A percentile compares a stretch with the other conserved stretches of the same genome.
Conservation (phyloP, 1,140 invertebrate species). For the Drosophila asahinai region DNA sequence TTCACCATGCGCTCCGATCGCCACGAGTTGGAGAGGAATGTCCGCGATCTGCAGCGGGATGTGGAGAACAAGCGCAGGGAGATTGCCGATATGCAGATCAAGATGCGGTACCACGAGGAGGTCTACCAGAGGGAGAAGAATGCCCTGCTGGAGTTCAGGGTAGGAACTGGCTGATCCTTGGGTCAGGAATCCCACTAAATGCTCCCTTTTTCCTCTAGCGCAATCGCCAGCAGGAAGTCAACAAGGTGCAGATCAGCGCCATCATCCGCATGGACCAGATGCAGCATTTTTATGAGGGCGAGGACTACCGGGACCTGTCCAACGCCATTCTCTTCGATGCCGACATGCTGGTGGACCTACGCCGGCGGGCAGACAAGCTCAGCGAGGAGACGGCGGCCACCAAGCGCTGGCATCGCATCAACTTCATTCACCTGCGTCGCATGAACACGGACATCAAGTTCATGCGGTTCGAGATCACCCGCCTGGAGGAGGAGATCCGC, state of each 20-base stretch:
- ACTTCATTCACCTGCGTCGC: slow-evolving; percentile 86
- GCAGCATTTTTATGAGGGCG: slow-evolving; percentile 86
- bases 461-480: slow-evolving; percentile 86
- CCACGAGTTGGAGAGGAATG: slow-evolving; percentile 85
- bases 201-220: slow-evolving; percentile 84
- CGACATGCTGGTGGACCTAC: slow-evolving; percentile 86
- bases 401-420: slow-evolving; percentile 87
- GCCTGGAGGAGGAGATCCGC: slow-evolving; percentile 86
- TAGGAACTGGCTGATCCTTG: slow-evolving; percentile 3
- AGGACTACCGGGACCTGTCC: slow-evolving; percentile 86
- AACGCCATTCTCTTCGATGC: slow-evolving; percentile 89
- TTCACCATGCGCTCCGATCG: slow-evolving; percentile 87
- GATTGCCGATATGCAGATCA: slow-evolving; percentile 70
- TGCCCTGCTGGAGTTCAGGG: slow-evolving; percentile 64
- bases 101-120: slow-evolving; percentile 71
- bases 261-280: slow-evolving; percentile 89
- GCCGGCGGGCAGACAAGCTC: slow-evolving; percentile 88
- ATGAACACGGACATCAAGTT: slow-evolving; percentile 87
- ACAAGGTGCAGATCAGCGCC: slow-evolving; percentile 88
- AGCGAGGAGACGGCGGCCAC: slow-evolving; percentile 88
- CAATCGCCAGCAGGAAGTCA: slow-evolving; percentile 89
- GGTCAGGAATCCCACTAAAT: neutral
- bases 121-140: slow-evolving; percentile 69
- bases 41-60: slow-evolving; percentile 84
- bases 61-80: slow-evolving; percentile 85